phyloP scores from a whole-genome alignment of 2,888 invertebrate genomes.

The Thereva nobilitata region DNA sequence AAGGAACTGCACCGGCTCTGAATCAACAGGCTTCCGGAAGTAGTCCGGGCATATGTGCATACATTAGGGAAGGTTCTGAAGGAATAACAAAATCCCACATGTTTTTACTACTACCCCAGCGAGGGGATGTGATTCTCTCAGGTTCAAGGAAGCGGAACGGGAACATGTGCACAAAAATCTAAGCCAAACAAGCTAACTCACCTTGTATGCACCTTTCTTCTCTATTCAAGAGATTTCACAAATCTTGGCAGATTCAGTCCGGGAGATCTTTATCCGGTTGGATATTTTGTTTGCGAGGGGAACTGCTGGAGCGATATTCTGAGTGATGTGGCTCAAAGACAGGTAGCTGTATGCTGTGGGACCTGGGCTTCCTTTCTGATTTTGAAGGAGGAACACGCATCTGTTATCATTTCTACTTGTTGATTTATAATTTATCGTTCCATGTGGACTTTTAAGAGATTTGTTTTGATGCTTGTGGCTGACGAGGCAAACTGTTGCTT shows the following conservation, averaged over 20 bases:
- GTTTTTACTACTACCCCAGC: constrained; percentile 31
- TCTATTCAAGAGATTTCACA: constrained; percentile 25
- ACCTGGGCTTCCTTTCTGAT: too few relatives aligned
- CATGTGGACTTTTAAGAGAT: constrained; percentile 2
- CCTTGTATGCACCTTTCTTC: constrained; percentile 8
- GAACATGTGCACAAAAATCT: neutral
- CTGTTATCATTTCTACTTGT: constrained; percentile 30
- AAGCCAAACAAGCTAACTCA: neutral
- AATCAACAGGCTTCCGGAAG: constrained; percentile 41
- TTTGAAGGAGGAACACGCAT: neutral
- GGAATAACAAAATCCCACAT: constrained; percentile 26
- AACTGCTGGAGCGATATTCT: constrained; percentile 6
- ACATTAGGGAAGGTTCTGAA: constrained; percentile 23
- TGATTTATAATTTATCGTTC: constrained; percentile 24
- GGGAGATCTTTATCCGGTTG: constrained; percentile 2
- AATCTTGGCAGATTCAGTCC: constrained; percentile 30
- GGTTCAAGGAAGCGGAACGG: constrained; percentile 5
- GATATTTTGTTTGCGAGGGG: constrained; percentile 11
- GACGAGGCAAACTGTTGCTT: constrained; percentile 24
- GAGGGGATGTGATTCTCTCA: neutral
- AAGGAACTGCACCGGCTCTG: constrained; percentile 21
- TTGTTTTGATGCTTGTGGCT: constrained; percentile 6
- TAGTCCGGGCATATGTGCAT: constrained; percentile 33
- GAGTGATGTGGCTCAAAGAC: constrained; percentile 13
- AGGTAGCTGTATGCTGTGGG: constrained; percentile 26